phyloP scores from a whole-genome alignment of 2,888 invertebrate species.

The Melolontha melolontha region DNA sequence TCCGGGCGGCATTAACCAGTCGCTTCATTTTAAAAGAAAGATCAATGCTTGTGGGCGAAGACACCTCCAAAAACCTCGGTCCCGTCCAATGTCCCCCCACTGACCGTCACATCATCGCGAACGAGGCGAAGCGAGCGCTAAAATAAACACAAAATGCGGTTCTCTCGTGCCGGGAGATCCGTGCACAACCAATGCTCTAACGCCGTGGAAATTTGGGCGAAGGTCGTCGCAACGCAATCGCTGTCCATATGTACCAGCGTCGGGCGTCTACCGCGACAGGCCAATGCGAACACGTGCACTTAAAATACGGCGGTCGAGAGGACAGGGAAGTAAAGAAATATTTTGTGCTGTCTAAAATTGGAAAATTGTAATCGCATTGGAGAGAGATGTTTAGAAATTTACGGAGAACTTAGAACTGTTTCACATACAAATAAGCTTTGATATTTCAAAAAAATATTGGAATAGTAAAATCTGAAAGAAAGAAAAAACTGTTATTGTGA shows the following conservation, averaged over 20 bases:
- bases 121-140: constrained; percentile 12
- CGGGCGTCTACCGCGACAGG: constrained; percentile 14
- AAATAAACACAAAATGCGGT: constrained; percentile 29
- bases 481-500: too few species aligned
- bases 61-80: constrained; percentile 19
- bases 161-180: constrained; percentile 22
- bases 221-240: constrained; percentile 23
- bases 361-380: constrained; percentile 17
- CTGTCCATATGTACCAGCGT: constrained; percentile 7
- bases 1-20: too few species aligned
- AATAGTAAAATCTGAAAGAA: too few species aligned
- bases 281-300: constrained; percentile 20
- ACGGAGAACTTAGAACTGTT: background rate
- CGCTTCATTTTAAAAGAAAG: background rate
- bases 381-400: background rate
- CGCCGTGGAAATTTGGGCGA: constrained; percentile 35
- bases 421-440: background rate
- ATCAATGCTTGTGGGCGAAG: background rate
- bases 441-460: too few species aligned
- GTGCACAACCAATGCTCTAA: constrained; percentile 12
- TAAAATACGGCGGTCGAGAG: constrained; percentile 4
- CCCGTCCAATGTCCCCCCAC: constrained; percentile 25
- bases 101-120: constrained; percentile 22
- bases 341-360: constrained; percentile 31
- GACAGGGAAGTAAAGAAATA: constrained; percentile 4